Conservation (phyloP, 2,888 invertebrate genomes). For the Hirtodrosophila histrioides region DNA sequence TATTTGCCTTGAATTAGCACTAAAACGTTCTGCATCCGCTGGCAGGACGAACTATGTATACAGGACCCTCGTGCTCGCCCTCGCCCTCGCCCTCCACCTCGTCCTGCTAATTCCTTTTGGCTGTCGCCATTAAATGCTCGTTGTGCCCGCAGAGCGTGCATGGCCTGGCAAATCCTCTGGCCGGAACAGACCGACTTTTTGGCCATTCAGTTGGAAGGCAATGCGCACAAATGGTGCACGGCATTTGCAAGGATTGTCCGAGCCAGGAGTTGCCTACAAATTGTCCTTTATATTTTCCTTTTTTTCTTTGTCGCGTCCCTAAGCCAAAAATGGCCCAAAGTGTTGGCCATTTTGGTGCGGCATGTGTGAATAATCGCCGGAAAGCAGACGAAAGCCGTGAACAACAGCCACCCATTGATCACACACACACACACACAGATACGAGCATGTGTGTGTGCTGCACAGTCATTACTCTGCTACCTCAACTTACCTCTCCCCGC, state of each 20-base stretch:
- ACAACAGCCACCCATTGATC: slow-evolving; percentile 15
- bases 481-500: slow-evolving; percentile 4
- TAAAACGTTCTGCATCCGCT: slow-evolving; percentile 56
- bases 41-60: slow-evolving; percentile 47
- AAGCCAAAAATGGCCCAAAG: slow-evolving; percentile 62
- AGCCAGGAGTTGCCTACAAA: slow-evolving; percentile 56
- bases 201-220: slow-evolving; percentile 61
- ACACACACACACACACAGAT: neutral
- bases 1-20: slow-evolving; percentile 55
- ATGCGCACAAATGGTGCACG: slow-evolving; percentile 57
- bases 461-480: slow-evolving; percentile 19
- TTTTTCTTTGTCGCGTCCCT: slow-evolving; percentile 41
- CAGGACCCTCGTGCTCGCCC: slow-evolving; percentile 25
- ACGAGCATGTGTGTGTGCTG: no score
- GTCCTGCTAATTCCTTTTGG: slow-evolving; percentile 56
- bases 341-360: slow-evolving; percentile 69
- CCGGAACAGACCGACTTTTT: slow-evolving; percentile 35
- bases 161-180: slow-evolving; percentile 38
- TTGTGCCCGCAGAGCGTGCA: slow-evolving; percentile 45
- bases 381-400: slow-evolving; percentile 44
- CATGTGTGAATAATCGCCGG: slow-evolving; percentile 83
- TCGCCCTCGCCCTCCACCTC: slow-evolving; percentile 20
- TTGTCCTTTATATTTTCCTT: slow-evolving; percentile 48
- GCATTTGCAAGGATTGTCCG: slow-evolving; percentile 37
- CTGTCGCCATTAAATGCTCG: slow-evolving; percentile 71